Base-by-base conservation (phyloP, 2,113 vertebrate species). In the Taurulus bubalis region DNA sequence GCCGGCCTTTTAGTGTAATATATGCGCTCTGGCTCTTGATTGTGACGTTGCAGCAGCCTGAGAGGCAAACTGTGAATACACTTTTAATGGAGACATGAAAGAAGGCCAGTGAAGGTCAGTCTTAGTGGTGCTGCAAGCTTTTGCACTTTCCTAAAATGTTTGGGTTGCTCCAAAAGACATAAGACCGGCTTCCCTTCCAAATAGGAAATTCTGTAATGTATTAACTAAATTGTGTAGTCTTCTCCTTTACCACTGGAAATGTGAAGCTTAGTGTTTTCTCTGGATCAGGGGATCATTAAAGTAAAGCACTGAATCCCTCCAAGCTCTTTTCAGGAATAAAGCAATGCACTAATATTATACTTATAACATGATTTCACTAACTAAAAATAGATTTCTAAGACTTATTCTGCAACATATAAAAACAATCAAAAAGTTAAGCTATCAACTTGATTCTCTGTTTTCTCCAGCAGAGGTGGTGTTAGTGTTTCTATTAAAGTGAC, bases 81-180 rank as follows among this genome's bases (percentile, higher is more conserved):
- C 88, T 90, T 91, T 90, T 84, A 93, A 91, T 87, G 90, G 88
- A 89, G 84, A 91, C 91, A 89, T 84, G 83, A 74, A 84, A 91
- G 87, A 71, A 58, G 40, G 75, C 26, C 78, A 30, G 73, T 90
- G 91, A 94, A 94, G 93, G 93, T 93, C 92, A 91, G 82, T 66
- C 67, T 85, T 75, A 20, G 76, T 45, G 24, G 51, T 2, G 72
- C 87, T 85, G 70, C 20, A 40, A 87, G 84, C 75, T 84, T 80
- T 80, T 83, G 80, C 16, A 40, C 72, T 55, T 68, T 24, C 32
- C 53, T 69, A 56, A 80, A 84, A 38, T 55, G 55, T 80, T 77
- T 72, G 53, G 62, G 47, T 72, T 71, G 63, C 68, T 72, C 40
- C 67, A 81, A 87, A 85, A 68, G 73, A 69, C 82, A 83, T 12